Evolutionary conservation across 2,113 vertebrate species (phyloP), one percentile per base, ranked within the genome.

Genomic region (Tachysurus fulvidraco): DNA sequence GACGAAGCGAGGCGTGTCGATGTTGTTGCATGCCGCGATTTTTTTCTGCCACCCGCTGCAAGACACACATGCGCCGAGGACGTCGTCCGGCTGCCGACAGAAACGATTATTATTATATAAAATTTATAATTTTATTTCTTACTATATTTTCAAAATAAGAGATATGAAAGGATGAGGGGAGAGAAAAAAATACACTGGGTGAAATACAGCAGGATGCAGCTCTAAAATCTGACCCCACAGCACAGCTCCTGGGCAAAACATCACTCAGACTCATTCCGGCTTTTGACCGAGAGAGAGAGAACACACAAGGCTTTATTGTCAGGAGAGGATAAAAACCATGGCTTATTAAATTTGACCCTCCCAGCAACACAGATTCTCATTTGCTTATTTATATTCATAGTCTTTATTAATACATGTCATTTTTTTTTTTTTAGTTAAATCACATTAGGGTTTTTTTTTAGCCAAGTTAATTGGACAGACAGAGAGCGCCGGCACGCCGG

Each of bases 11-110:
- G 41, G 54, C 78, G 59, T 80, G 78, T 23, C 41, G 78, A 59
- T 80, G 55, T 57, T 36, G 76, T 36, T n/a, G 52, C 77, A 8
- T 79, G 78, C 55, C 41, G 78, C 1, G 36, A 36, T 59, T 80
- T 80, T 59, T 80, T 80, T 13, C 28, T 59, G 11, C 54, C 30
- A 80, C 54, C 78, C 59, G 78, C 78, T 79, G 77, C 46, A 41
- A 28, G 5, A 59, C 78, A 80, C 54, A 80, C 30, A 57, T 21
- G 19, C 2, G 5, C 10, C 4, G 10, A 59, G 78, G 52, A 80
- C 54, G 6, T 41, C 5, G 4, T 80, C 28, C 12, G 17, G 1
- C 16, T 41, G 67, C 11, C 17, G 30, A 7, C 8, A 9, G n/a
- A 14, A 17, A 69, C 16, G 30, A 36, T 69, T 69, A 36, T n/a